Evolutionary conservation across 2,797 vertebrate genomes (phyloP), one percentile per base, ranked within the genome.

Genomic region (Lophotriccus pileatus): DNA sequence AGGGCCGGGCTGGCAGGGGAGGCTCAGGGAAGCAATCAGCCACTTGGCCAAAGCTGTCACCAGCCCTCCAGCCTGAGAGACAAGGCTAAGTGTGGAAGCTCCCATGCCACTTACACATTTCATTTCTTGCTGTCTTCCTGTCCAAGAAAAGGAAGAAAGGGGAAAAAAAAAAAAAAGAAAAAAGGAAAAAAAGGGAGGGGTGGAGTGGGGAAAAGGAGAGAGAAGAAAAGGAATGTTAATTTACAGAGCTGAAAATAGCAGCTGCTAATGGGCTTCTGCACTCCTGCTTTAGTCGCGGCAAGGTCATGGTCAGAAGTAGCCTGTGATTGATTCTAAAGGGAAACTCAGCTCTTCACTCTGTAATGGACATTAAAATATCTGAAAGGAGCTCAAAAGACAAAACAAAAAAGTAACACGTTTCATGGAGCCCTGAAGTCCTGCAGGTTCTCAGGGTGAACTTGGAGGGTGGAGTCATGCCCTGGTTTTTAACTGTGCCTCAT

Each of bases 221-320:
- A 84, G 76, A 86, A 90, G 90, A 50, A 82, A 81, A 93, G 93
- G 90, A 92, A 76, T 82, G 94, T 43, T 98, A 95, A 96, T 96
- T 97, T 94, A 94, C 94, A 78, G 76, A 96, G 94, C 95, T 91
- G 66, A 96, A 95, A 97, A 96, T 89, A 97, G 97, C 93, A 95
- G 93, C 94, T 94, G 94, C 88, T 97, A 95, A 97, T 96, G 97
- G 96, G 95, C 90, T 97, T 97, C 91, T 93, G 94, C 95, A 86
- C 91, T 91, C 60, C 53, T 96, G n/a, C 95, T 93, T 50, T 89
- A 93, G 90, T 93, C 53, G 56, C 87, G 67, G 89, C 96, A 97
- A 98, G 97, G 98, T 98, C 96, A 93, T 24, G 43, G 83, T 93
- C 96, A 95, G 95, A 88, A 96, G 90, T 82, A 95, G 96, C 87